A percentile compares a stretch with the other conserved stretches of the same genome.
Conservation (phyloP, 2,113 vertebrate species). For the Heliornis fulica region DNA sequence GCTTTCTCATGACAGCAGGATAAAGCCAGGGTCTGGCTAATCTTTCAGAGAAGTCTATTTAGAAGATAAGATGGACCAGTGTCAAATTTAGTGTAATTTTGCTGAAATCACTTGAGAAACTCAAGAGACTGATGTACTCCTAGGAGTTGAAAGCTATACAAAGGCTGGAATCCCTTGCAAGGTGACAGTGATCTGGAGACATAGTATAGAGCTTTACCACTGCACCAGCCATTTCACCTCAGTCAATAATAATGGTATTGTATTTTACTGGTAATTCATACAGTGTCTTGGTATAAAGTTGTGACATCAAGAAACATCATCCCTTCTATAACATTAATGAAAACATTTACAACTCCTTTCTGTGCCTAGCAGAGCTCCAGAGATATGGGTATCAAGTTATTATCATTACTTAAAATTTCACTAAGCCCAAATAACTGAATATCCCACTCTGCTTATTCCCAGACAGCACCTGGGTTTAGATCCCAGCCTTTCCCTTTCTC, state of each 20-base stretch:
- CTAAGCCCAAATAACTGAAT: neutral
- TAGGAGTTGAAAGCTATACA: neutral
- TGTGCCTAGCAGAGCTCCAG: neutral
- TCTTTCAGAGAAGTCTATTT: neutral
- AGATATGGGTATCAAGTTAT: neutral
- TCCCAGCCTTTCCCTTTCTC: neutral
- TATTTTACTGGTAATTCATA: neutral
- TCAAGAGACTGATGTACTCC: neutral
- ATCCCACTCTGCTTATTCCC: neutral
- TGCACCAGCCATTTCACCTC: neutral
- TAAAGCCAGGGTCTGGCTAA: neutral
- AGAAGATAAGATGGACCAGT: neutral
- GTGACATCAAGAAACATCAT: neutral
- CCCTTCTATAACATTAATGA: neutral
- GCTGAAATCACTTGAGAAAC: neutral
- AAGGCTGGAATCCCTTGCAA: neutral
- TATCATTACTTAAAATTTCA: neutral
- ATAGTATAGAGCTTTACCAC: neutral
- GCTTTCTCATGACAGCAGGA: neutral
- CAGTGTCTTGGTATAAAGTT: rapidly evolving
- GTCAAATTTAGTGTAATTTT: neutral
- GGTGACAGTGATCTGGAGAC: neutral
- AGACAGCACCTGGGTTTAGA: neutral
- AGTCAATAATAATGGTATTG: neutral
- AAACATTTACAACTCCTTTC: neutral